Base-by-base conservation (phyloP, 2,888 invertebrate genomes). In the Blastobasis lacticolella region DNA sequence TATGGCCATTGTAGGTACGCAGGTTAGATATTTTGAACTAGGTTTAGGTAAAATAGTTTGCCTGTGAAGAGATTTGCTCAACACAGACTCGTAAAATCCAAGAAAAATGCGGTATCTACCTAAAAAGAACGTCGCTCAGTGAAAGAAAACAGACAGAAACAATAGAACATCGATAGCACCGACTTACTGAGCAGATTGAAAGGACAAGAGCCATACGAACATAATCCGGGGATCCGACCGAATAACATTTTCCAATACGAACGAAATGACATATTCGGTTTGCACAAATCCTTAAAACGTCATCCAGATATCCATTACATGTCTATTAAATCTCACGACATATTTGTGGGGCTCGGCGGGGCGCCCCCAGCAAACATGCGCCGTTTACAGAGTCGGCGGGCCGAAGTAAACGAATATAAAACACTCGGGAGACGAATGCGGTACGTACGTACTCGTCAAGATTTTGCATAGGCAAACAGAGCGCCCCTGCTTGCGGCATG, bases 261-360 rank as follows among this genome's bases (percentile, higher is more conserved):
- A 80, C 75, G 77, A 82, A 84, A 85, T 86, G 86, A 85, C 87
- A 85, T 86, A 86, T 86, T 87, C 83, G 81, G 88, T 87, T 87
- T 88, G 87, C 88, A 75, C 86, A 88, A 88, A 88, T 87, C 88
- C 88, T 88, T 87, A 87, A 87, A 87, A 83, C 81, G 88, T 87
- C 88, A 88, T 88, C 85, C 86, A 86, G 87, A 88, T 87, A 88
- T 88, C 88, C 86, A 88, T 88, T 87, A 88, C 88, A 88, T 87
- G 85, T 87, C 85, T 87, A 88, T 88, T 88, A 88, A 87, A 87
- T 87, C 88, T 87, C 82, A 87, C 86, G 88, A 88, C 88, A 87
- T 86, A 87, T 86, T 86, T 81, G 88, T 80, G 81, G 83, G 86
- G 84, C 80, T 72, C 77, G 71, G 84, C 69, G 44, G 44, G 23